Conservation (phyloP, 2,113 vertebrate species). For the Cyphomyrus discorhynchus region DNA sequence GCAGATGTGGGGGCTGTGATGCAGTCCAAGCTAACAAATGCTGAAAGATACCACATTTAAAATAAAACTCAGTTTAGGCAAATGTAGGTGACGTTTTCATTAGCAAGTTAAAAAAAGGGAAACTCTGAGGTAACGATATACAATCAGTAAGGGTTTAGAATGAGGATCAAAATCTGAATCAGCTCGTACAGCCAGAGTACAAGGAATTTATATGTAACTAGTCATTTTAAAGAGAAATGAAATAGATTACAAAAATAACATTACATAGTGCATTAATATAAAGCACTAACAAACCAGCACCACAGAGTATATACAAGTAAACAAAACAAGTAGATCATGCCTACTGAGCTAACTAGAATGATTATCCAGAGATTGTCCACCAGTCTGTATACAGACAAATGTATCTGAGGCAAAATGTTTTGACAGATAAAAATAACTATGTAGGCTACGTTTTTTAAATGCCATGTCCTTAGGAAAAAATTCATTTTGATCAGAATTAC, state of each 20-base stretch:
- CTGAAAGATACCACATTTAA: background rate
- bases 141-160: background rate
- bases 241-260: background rate
- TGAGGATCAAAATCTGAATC: background rate
- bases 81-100: background rate
- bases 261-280: background rate
- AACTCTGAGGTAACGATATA: background rate
- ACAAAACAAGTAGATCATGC: background rate
- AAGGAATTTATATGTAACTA: no score
- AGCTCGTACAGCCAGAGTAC: no score
- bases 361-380: background rate
- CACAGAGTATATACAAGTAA: background rate
- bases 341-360: background rate
- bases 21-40: background rate
- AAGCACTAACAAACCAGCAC: background rate
- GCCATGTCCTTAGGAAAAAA: background rate
- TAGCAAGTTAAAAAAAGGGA: background rate
- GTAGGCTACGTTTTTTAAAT: background rate
- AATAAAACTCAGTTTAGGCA: background rate
- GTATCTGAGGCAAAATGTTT: background rate
- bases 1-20: background rate
- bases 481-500: background rate
- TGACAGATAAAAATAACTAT: background rate
- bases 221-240: background rate
- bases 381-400: background rate